Evolutionary conservation across 2,797 vertebrate species (phyloP).

Genomic region (Thunnus albacares): DNA sequence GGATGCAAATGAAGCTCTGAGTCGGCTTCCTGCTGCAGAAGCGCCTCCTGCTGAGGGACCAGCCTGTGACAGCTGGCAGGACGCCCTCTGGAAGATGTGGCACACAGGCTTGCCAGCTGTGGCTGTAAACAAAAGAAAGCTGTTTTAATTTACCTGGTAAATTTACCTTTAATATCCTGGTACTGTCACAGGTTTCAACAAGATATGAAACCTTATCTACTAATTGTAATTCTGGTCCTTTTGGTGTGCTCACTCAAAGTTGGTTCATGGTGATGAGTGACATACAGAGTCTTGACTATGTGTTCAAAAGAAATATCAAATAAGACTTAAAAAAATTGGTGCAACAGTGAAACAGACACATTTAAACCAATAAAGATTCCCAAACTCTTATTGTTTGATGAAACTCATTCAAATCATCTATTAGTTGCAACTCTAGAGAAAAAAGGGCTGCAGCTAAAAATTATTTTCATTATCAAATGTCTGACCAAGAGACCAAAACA

Average conservation of each 20-base stretch:
- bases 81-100: constrained; percentile 76
- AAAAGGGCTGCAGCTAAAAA: not conserved
- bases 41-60: constrained; percentile 63
- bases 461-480: not conserved
- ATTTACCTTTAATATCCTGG: not conserved
- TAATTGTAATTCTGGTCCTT: constrained; percentile 42
- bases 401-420: not conserved
- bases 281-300: not conserved
- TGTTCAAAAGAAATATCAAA: not conserved
- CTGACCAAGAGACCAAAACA: not conserved
- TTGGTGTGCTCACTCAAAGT: constrained; percentile 23
- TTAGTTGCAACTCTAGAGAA: not conserved
- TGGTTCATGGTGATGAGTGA: not conserved
- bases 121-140: constrained; percentile 68
- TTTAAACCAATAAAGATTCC: not conserved
- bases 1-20: constrained; percentile 50
- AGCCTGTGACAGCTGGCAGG: constrained; percentile 62
- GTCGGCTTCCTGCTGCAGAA: constrained; percentile 71
- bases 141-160: not conserved
- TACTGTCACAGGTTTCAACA: constrained; percentile 11
- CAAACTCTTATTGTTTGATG: not conserved
- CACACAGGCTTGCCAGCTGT: constrained; percentile 84
- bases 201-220: not conserved
- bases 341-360: not conserved
- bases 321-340: not conserved